Base-by-base conservation (phyloP, 2,113 vertebrate species). In the Poeciliopsis retropinna region DNA sequence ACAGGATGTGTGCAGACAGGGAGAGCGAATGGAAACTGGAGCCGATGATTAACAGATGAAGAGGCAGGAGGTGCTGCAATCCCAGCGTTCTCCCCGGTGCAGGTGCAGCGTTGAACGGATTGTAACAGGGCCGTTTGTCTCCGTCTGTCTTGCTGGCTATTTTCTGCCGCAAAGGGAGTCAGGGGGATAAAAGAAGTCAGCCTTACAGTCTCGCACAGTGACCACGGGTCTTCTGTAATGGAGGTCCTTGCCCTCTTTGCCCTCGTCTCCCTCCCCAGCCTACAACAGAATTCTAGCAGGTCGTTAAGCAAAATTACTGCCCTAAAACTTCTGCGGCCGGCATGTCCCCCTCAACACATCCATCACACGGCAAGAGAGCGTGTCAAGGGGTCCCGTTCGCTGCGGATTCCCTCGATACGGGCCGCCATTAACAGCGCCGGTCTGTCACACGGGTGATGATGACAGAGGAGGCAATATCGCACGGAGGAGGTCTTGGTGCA, bases 231-330 rank as follows among this genome's bases (percentile, higher is more conserved):
- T 72, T 54, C 72, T 64, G 29, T 83, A 86, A 84, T 81, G 61
- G 67, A 81, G 73, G 65, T 78, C 47, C 31, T 1, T 27, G 28
- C 64, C 81, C 62, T 63, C 22, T 75, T 31, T 64, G 51, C 32
- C 14, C 27, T 66, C 57, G 19, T 57, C 69, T 80, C 34, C 31
- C 81, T 69, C 68, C 65, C 63, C 63, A 60, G 65, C 57, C 60
- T 32, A 28, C 61, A 72, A 65, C 60, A 44, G 81, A 83, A 83
- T 72, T 67, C 67, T 70, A 86, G 28, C 0, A 70, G 87, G 80
- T 89, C 88, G 92, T 91, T 91, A 87, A 91, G 86, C 65, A 77
- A 86, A 89, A 91, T 89, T 85, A 88, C 87, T 81, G 82, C 84
- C 80, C 64, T 83, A 82, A 86, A 92, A 89, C 68, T 75, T 88